A percentile compares a stretch with the other conserved stretches of the same genome.
These are phyloP conservation scores for Agrilus planipennis DNA, from an alignment of 1,140 invertebrate species.

Conservation along the genomic window DNA sequence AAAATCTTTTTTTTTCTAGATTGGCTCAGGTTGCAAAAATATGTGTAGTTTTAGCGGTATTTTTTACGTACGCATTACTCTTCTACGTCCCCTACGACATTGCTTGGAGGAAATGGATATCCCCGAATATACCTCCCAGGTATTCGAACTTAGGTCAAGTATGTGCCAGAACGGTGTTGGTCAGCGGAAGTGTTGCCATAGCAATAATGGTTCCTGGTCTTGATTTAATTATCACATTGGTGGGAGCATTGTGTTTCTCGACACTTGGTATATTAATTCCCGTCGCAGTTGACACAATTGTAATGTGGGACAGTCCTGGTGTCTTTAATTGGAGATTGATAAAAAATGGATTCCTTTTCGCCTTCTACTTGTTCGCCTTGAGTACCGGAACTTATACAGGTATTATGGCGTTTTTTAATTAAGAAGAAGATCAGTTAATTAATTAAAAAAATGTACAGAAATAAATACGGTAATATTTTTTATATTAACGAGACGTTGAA, in stretches of 20 bases:
- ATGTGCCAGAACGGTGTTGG: neutral
- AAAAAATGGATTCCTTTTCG: neutral
- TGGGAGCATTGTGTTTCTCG: neutral
- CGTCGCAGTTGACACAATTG: neutral
- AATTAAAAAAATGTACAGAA: too few relatives aligned
- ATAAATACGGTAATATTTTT: too few relatives aligned
- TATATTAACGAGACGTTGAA: too few relatives aligned
- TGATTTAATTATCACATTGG: neutral
- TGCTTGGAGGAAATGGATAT: conserved; percentile 36
- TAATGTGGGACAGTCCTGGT: neutral
- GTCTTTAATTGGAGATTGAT: neutral
- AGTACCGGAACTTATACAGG: neutral
- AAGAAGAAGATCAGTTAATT: too few relatives aligned
- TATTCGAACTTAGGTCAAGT: neutral
- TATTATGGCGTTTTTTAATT: neutral
- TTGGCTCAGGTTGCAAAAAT: conserved; percentile 66
- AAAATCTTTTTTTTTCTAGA: conserved; percentile 32
- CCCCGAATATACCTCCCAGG: too few relatives aligned
- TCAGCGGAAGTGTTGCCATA: neutral
- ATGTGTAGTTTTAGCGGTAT: conserved; percentile 74
- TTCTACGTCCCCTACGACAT: conserved; percentile 79
- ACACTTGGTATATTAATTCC: neutral
- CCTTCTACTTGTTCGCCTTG: neutral
- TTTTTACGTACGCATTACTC: conserved; percentile 81
- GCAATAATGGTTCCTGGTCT: neutral